A percentile compares a stretch with the other conserved stretches of the same genome.
These are phyloP conservation scores for Orgyia antiqua DNA, from an alignment of 2,888 invertebrate genomes.

Conservation along the genomic window DNA sequence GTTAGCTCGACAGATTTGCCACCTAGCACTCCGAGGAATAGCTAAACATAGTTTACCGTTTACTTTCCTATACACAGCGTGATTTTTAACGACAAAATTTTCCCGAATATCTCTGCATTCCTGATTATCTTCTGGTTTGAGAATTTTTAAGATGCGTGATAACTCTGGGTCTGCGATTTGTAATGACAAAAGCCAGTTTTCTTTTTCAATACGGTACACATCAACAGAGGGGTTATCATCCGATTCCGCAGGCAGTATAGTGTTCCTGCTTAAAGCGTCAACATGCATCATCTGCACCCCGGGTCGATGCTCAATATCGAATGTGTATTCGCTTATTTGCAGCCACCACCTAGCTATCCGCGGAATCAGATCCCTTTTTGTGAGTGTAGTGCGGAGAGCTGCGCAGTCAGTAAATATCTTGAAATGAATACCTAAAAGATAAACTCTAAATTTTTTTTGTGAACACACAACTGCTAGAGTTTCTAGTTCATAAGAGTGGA, in stretches of 20 bases:
- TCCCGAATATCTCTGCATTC: slow-evolving; percentile 5
- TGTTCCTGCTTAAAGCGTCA: slow-evolving; percentile 4
- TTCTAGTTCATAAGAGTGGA: slow-evolving; percentile 21
- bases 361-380: slow-evolving; percentile 1
- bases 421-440: slow-evolving; percentile 14
- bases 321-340: slow-evolving; percentile 3
- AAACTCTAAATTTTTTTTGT: slow-evolving; percentile 13
- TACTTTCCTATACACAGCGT: slow-evolving; percentile 11
- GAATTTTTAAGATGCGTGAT: slow-evolving; percentile 6
- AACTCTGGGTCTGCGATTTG: slow-evolving; percentile 16
- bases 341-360: background rate
- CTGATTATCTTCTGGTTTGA: slow-evolving; percentile 3
- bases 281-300: slow-evolving; percentile 8
- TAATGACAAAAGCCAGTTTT: slow-evolving; percentile 14
- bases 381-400: background rate
- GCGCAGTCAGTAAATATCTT: slow-evolving; percentile 9
- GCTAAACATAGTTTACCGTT: too few relatives aligned
- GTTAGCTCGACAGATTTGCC: too few relatives aligned
- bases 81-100: slow-evolving; percentile 21
- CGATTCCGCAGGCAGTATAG: background rate
- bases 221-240: too few relatives aligned
- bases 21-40: too few relatives aligned
- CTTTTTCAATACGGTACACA: background rate
- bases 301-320: slow-evolving; percentile 4
- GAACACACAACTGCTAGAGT: slow-evolving; percentile 16